These are phyloP conservation scores for Mylabris sibirica DNA, from an alignment of 2,888 invertebrate genomes.

Conservation along the genomic window DNA sequence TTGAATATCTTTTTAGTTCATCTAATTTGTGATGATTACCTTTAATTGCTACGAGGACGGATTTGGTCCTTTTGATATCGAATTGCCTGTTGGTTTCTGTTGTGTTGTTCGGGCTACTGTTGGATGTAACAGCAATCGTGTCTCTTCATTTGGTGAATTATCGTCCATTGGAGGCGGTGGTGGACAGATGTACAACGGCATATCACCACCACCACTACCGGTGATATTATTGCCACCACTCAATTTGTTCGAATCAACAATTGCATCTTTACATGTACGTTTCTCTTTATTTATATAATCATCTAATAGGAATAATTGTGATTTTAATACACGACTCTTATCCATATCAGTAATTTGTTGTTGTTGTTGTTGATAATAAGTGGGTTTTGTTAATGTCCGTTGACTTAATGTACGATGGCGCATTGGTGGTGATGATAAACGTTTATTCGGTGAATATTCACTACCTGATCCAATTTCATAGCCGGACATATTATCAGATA, in stretches of 20 bases:
- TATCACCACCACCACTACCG: conserved; percentile 52
- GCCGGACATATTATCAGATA: conserved; percentile 71
- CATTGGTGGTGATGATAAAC: conserved; percentile 54
- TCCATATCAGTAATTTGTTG: conserved; percentile 44
- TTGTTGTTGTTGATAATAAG: conserved; percentile 44
- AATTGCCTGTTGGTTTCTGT: conserved; percentile 51
- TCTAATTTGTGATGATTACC: conserved; percentile 43
- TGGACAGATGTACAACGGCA: conserved; percentile 64
- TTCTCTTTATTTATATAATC: conserved; percentile 58
- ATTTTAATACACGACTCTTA: conserved; percentile 54
- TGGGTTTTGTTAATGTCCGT: conserved; percentile 44
- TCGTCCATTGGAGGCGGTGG: conserved; percentile 65
- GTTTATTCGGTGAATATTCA: conserved; percentile 57
- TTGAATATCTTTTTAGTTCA: not conserved
- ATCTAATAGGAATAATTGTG: conserved; percentile 61
- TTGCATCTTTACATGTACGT: conserved; percentile 43
- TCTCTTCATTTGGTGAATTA: conserved; percentile 64
- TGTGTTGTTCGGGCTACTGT: conserved; percentile 31
- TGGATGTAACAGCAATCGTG: conserved; percentile 57
- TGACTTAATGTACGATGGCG: conserved; percentile 49
- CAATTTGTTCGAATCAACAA: conserved; percentile 55
- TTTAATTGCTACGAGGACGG: conserved; percentile 62
- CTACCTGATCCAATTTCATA: conserved; percentile 63
- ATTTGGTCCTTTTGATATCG: conserved; percentile 54
- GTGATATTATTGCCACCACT: conserved; percentile 47